These are phyloP conservation scores for Porites rus DNA, from an alignment of 92 coral and sea anemone genomes.

Conservation along the genomic window DNA sequence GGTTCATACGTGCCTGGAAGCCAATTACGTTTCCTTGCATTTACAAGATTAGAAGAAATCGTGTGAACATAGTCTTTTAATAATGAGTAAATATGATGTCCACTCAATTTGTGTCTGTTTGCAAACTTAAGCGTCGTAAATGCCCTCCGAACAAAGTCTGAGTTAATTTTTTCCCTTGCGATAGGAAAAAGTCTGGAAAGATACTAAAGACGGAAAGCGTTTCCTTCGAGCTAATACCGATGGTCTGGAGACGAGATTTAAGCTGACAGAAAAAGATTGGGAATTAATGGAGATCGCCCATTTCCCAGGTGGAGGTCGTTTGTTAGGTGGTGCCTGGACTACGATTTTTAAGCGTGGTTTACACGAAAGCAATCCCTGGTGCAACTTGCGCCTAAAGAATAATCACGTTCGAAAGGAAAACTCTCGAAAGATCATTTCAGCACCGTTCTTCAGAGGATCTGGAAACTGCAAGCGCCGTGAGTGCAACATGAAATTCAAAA, in stretches of 20 bases:
- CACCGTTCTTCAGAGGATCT: slow-evolving; percentile 22
- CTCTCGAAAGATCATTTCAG: slow-evolving; percentile 24
- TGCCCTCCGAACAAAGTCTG: too few relatives aligned
- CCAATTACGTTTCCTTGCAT: too few relatives aligned
- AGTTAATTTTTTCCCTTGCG: too few relatives aligned
- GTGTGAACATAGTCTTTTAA: too few relatives aligned
- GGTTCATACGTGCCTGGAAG: too few relatives aligned
- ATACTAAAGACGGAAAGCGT: background rate
- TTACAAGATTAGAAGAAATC: too few relatives aligned
- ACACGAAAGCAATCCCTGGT: slow-evolving; percentile 30
- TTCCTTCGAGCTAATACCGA: background rate
- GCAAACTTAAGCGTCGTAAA: too few relatives aligned
- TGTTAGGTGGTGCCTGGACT: slow-evolving; percentile 24
- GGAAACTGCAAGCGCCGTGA: slow-evolving; percentile 24
- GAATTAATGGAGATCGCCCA: background rate
- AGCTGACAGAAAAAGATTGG: slow-evolving; percentile 11
- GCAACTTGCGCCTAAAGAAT: slow-evolving; percentile 22
- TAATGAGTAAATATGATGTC: too few relatives aligned
- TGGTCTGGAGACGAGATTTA: slow-evolving; percentile 1
- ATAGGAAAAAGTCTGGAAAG: background rate
- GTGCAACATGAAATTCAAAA: slow-evolving; percentile 5
- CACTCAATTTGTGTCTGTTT: too few relatives aligned
- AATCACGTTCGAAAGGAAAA: slow-evolving; percentile 28
- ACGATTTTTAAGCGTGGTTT: slow-evolving; percentile 1
- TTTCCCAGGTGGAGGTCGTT: slow-evolving; percentile 19